These are phyloP conservation scores for Drosophila nigrodunni DNA, from an alignment of 1,140 invertebrate genomes.

Conservation along the genomic window DNA sequence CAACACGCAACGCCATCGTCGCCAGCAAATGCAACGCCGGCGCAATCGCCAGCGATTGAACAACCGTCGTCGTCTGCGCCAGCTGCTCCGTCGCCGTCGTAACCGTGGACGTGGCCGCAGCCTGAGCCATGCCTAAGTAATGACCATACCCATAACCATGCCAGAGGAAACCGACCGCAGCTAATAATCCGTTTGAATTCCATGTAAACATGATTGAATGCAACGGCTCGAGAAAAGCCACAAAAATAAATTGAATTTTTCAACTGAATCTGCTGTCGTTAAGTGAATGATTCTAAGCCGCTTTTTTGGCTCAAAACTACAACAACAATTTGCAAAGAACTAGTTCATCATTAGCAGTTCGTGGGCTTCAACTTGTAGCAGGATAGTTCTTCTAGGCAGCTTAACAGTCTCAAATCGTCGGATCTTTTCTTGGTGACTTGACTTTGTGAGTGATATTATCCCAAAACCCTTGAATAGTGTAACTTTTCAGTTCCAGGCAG, in stretches of 20 bases:
- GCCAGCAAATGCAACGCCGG: constrained; percentile 47
- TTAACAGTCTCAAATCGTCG: too few relatives aligned
- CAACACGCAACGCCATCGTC: constrained; percentile 37
- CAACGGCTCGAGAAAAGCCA: constrained; percentile 24
- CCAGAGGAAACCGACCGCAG: too few relatives aligned
- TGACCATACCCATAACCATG: neutral
- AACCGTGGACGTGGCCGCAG: constrained; percentile 42
- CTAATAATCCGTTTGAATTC: constrained; percentile 1
- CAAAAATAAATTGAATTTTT: constrained; percentile 34
- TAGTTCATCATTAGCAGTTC: too few relatives aligned
- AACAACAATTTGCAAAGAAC: too few relatives aligned
- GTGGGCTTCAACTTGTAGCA: too few relatives aligned
- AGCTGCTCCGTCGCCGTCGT: constrained; percentile 49
- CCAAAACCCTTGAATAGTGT: too few relatives aligned
- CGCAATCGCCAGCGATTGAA: constrained; percentile 36
- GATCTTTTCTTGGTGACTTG: too few relatives aligned
- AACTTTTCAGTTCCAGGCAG: too few relatives aligned
- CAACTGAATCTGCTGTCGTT: neutral
- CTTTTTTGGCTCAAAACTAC: too few relatives aligned
- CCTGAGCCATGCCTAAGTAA: neutral
- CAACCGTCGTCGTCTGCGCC: constrained; percentile 51
- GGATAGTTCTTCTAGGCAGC: too few relatives aligned
- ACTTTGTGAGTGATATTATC: too few relatives aligned
- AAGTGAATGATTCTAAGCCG: too few relatives aligned
- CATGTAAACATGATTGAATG: constrained; percentile 11